A percentile compares a stretch with the other conserved stretches of the same genome.
These are phyloP conservation scores for Sebastes oblongus DNA, from an alignment of 2,797 vertebrate species.

Conservation along the genomic window DNA sequence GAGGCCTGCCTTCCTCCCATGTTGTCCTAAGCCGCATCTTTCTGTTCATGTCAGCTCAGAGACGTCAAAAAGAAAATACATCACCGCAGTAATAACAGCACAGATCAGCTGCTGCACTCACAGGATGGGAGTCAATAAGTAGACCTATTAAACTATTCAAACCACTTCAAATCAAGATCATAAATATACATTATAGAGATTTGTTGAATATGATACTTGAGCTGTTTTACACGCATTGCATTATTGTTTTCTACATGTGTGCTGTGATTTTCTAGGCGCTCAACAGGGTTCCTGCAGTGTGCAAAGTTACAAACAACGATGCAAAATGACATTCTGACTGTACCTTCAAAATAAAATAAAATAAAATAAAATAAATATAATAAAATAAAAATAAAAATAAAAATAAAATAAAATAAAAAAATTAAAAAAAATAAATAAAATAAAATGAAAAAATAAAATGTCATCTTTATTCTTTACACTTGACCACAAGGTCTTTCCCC, in stretches of 20 bases:
- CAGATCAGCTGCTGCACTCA: not conserved
- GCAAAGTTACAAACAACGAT: conserved; percentile 20
- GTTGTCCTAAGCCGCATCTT: conserved; percentile 61
- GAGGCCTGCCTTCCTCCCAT: conserved; percentile 51
- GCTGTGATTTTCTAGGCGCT: conserved; percentile 6
- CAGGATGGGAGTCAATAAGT: not conserved
- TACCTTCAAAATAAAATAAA: conserved; percentile 65
- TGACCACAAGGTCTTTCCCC: rapidly evolving
- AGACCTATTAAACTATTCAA: no score
- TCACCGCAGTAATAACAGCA: not conserved
- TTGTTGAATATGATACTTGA: not conserved
- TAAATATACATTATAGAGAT: not conserved
- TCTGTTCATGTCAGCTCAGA: conserved; percentile 53
- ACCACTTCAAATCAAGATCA: not conserved
- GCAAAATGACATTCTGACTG: not conserved
- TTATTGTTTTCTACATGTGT: conserved; percentile 10
- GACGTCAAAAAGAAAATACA: not conserved
- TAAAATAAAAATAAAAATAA: no score
- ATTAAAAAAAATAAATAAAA: no score
- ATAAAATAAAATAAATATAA: not conserved
- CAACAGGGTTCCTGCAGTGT: conserved; percentile 30
- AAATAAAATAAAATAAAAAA: no score
- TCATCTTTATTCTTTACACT: not conserved
- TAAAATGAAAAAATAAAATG: conserved; percentile 47
- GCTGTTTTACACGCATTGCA: no score